phyloP scores from a whole-genome alignment of 92 coral and sea anemone species.

The Hydrozoanthus gracilis region DNA sequence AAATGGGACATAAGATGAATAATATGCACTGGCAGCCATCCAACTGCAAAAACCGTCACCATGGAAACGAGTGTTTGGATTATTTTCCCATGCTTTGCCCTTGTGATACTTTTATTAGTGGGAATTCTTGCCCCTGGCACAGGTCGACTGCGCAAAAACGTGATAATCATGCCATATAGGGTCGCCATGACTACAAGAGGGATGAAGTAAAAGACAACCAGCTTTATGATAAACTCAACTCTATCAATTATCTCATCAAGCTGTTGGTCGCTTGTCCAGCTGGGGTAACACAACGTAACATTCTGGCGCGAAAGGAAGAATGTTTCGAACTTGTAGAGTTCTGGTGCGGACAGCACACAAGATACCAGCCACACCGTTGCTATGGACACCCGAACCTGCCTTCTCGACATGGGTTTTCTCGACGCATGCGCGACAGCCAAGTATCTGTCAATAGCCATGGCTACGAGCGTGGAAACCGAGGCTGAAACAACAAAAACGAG shows the following conservation, averaged over 20 bases:
- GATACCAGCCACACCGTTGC: slow-evolving; percentile 18
- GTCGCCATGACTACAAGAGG: slow-evolving; percentile 21
- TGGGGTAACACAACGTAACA: background rate
- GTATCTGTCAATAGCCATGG: slow-evolving; percentile 28
- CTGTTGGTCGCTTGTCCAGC: slow-evolving; percentile 11
- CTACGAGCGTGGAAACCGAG: slow-evolving; percentile 30
- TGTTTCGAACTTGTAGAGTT: slow-evolving; percentile 37
- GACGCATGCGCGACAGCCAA: slow-evolving; percentile 18
- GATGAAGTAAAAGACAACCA: slow-evolving; percentile 11
- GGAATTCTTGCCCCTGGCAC: background rate
- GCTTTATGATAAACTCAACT: slow-evolving; percentile 16
- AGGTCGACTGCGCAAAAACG: slow-evolving; percentile 1
- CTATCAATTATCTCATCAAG: background rate
- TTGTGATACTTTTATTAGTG: background rate
- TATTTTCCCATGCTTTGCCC: slow-evolving; percentile 2
- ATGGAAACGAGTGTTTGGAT: slow-evolving; percentile 31
- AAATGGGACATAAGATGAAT: slow-evolving; percentile 35
- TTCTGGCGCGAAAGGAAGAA: background rate
- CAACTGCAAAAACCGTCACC: slow-evolving; percentile 35
- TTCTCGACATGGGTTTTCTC: slow-evolving; percentile 20
- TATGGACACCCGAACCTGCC: background rate
- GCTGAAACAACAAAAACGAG: slow-evolving; percentile 4
- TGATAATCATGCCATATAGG: slow-evolving; percentile 10
- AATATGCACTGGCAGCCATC: slow-evolving; percentile 34
- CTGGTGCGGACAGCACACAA: slow-evolving; percentile 8